Percentiles rank a stretch among this genome's conserved stretches.
These are phyloP conservation scores for Acanthopleura granulata DNA, from an alignment of 2,888 invertebrate species.

Conservation along the genomic window DNA sequence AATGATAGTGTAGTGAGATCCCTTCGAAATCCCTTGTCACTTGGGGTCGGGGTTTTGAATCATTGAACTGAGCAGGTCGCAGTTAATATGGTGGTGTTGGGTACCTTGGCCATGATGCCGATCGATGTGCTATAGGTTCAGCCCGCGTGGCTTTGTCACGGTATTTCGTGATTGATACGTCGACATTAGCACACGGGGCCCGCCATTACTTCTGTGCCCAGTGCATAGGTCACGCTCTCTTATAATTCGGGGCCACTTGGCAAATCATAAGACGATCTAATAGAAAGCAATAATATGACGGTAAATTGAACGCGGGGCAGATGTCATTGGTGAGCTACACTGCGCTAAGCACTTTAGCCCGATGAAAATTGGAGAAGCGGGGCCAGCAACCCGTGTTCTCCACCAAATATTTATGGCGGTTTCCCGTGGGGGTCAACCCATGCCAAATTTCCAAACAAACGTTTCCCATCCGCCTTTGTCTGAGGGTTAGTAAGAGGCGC, in stretches of 20 bases:
- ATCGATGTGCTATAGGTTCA: neutral
- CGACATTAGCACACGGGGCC: neutral
- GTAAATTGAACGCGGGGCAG: neutral
- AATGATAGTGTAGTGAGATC: slow-evolving; percentile 1
- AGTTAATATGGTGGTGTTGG: neutral
- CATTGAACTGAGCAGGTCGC: slow-evolving; percentile 3
- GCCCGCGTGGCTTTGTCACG: slow-evolving; percentile 10
- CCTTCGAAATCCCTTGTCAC: neutral
- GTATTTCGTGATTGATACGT: slow-evolving; percentile 3
- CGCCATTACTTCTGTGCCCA: slow-evolving; percentile 16
- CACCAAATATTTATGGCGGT: slow-evolving; percentile 1
- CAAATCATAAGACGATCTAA: slow-evolving; percentile 16
- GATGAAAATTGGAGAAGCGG: neutral
- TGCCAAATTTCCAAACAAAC: slow-evolving; percentile 5
- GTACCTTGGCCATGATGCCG: neutral
- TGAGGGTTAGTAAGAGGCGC: neutral
- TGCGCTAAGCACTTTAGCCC: neutral
- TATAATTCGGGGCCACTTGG: slow-evolving; percentile 1
- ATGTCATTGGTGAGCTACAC: slow-evolving; percentile 6
- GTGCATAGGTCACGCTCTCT: slow-evolving; percentile 13
- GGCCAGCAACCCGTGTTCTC: neutral
- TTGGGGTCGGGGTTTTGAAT: neutral
- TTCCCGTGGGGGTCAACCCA: neutral
- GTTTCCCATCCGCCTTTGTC: neutral
- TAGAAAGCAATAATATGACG: slow-evolving; percentile 10